Conservation (phyloP, 2,113 vertebrate species). For the Cyprinus carpio region DNA sequence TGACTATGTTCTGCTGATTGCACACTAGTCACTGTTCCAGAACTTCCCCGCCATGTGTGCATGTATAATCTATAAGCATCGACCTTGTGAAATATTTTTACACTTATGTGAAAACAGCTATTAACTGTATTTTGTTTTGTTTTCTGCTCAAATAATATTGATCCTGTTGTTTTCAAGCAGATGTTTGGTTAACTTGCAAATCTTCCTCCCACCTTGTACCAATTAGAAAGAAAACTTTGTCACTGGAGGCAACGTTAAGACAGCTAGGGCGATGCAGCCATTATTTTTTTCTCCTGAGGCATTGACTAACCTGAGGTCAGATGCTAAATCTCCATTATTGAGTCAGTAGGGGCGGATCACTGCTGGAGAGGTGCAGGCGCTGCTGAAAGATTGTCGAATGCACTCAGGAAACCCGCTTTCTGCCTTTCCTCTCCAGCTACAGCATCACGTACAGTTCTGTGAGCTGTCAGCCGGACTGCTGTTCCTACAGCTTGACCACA, state of each 20-base stretch:
- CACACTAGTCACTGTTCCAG: conserved; percentile 36
- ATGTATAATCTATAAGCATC: conserved; percentile 1
- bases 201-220: conserved; percentile 31
- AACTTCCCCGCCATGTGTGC: neutral
- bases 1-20: neutral
- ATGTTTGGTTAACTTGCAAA: neutral
- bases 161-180: conserved; percentile 7
- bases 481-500: conserved; percentile 39
- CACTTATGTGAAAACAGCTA: neutral
- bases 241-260: conserved; percentile 32
- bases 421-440: conserved; percentile 13
- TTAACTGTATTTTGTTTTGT: neutral
- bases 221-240: conserved; percentile 35
- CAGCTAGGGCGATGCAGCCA: neutral
- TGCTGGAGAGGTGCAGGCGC: conserved; percentile 21
- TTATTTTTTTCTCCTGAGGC: conserved; percentile 9
- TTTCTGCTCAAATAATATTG: neutral
- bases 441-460: conserved; percentile 39
- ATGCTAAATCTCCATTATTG: conserved; percentile 55
- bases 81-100: conserved; percentile 15
- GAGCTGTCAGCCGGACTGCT: conserved; percentile 43
- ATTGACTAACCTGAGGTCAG: conserved; percentile 48
- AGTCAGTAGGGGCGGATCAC: conserved; percentile 45
- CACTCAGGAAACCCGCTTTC: conserved; percentile 16
- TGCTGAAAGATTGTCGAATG: conserved; percentile 10